These are phyloP conservation scores for Mesocricetus auratus DNA, from an alignment of 2,113 vertebrate species.

Conservation along the genomic window DNA sequence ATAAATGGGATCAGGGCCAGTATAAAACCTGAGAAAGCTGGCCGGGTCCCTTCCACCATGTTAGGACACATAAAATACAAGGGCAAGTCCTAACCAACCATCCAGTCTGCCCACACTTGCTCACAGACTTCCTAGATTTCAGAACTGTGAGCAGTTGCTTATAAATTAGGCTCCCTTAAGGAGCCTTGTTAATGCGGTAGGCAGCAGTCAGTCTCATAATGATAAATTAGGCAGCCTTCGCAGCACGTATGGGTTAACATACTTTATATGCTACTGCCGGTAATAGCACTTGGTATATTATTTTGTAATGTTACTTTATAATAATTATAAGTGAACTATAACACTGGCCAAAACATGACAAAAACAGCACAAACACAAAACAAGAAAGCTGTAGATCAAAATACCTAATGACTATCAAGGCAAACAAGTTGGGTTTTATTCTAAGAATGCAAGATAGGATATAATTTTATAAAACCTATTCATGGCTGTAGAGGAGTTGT, in stretches of 20 bases:
- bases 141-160: background rate
- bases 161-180: background rate
- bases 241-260: background rate
- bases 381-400: background rate
- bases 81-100: background rate
- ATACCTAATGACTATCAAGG: background rate
- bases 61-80: background rate
- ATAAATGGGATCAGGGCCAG: background rate
- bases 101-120: background rate
- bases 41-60: background rate
- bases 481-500: background rate
- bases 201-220: too few species aligned
- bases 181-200: too few species aligned
- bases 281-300: background rate
- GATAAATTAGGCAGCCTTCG: background rate
- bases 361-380: background rate
- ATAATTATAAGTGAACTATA: constrained; percentile 13
- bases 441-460: background rate
- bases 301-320: constrained; percentile 10
- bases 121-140: background rate
- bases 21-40: background rate
- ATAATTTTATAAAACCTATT: constrained; percentile 25
- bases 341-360: constrained; percentile 5
- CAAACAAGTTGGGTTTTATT: background rate
- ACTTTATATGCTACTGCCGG: background rate